Conservation (phyloP, 2,113 vertebrate species). For the Neodon shergylaensis region DNA sequence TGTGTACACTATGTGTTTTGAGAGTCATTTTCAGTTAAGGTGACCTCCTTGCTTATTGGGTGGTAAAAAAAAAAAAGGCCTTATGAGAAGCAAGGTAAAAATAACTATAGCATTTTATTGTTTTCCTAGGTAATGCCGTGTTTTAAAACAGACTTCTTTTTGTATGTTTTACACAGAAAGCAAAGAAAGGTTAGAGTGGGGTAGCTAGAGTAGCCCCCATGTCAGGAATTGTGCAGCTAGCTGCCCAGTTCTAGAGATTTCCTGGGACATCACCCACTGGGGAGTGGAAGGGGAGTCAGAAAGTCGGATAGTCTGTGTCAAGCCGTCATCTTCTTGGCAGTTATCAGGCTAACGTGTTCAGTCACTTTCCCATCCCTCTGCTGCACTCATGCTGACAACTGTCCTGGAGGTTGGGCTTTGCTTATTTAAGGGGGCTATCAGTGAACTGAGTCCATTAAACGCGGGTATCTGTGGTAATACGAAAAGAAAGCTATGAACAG, state of each 20-base stretch:
- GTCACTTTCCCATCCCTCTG: not conserved
- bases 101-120: not conserved
- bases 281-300: not conserved
- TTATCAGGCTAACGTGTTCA: not conserved
- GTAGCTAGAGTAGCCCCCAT: not conserved
- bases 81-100: slow-evolving; percentile 22
- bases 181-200: not conserved
- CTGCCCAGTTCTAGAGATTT: not conserved
- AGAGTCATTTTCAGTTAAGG: not conserved
- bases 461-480: slow-evolving; percentile 42
- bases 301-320: not conserved
- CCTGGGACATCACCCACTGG: not conserved
- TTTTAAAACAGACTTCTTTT: not conserved
- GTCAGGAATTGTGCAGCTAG: too few relatives aligned
- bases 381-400: not conserved
- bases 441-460: slow-evolving; percentile 30
- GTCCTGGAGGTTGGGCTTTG: not conserved
- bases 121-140: not conserved
- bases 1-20: not conserved
- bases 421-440: not conserved
- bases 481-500: slow-evolving; percentile 59
- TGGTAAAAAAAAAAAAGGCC: not conserved
- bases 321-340: slow-evolving; percentile 3
- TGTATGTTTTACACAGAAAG: not conserved
- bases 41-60: not conserved